Conservation (phyloP, 2,797 vertebrate species). For the Esox masquinongy region DNA sequence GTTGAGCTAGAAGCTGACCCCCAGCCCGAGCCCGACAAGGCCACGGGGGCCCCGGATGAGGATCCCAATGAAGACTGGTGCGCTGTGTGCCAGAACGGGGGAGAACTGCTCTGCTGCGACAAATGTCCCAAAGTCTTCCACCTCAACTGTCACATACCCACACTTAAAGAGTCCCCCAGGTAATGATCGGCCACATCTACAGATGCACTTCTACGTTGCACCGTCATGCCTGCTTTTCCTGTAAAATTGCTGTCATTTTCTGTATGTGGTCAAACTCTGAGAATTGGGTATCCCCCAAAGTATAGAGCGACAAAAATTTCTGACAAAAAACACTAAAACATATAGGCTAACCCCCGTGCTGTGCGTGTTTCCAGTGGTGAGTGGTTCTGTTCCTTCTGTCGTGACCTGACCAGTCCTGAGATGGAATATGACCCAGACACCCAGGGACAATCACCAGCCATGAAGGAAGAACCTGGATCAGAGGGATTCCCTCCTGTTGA, state of each 20-base stretch:
- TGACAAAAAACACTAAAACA: not conserved
- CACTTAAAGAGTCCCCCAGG: conserved; percentile 92
- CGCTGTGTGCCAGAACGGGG: conserved; percentile 96
- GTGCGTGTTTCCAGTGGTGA: conserved; percentile 79
- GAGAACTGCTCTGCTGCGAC: conserved; percentile 95
- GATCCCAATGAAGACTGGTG: conserved; percentile 97
- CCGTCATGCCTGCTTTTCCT: not conserved
- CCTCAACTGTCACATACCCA: conserved; percentile 92
- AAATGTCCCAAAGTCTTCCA: conserved; percentile 98
- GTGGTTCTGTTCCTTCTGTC: conserved; percentile 94
- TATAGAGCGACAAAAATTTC: not conserved
- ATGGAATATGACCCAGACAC: conserved; percentile 86
- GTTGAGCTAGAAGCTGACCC: not conserved
- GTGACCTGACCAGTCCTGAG: conserved; percentile 84
- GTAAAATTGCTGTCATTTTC: not conserved
- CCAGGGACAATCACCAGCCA: conserved; percentile 55
- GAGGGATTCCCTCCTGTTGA: conserved; percentile 72
- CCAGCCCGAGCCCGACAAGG: conserved; percentile 57
- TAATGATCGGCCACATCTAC: conserved; percentile 49
- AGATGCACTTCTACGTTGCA: not conserved
- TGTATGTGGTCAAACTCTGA: not conserved
- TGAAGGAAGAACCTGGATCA: conserved; percentile 51
- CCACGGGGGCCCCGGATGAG: conserved; percentile 62
- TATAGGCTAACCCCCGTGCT: not conserved
- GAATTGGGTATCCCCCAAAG: not conserved